A percentile compares a stretch with the other conserved stretches of the same genome.
These are phyloP conservation scores for Beroe forskalii DNA, from an alignment of 37 sponge, comb jelly and placozoan genomes.

Conservation along the genomic window DNA sequence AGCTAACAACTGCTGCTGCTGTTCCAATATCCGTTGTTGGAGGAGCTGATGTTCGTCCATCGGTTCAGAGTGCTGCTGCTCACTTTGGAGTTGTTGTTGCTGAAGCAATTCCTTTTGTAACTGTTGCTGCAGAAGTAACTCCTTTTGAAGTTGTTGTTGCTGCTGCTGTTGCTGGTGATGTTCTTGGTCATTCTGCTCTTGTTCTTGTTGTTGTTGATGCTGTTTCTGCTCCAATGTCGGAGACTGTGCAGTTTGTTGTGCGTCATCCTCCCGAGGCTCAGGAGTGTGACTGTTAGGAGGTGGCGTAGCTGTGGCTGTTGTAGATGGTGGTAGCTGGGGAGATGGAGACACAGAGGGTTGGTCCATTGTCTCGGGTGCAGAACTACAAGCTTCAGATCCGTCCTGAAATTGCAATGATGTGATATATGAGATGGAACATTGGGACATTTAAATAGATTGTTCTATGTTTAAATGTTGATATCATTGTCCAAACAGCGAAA, in stretches of 20 bases:
- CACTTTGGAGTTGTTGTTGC: not conserved
- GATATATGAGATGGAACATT: no score
- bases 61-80: not conserved
- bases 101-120: not conserved
- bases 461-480: no score
- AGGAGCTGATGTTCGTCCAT: not conserved
- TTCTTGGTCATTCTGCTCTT: not conserved
- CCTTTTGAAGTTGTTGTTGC: not conserved
- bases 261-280: not conserved
- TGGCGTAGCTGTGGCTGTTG: not conserved
- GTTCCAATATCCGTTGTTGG: not conserved
- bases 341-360: not conserved
- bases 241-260: not conserved
- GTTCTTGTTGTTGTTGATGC: not conserved
- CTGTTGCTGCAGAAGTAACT: not conserved
- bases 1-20: not conserved
- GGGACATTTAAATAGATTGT: no score
- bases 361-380: not conserved
- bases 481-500: no score
- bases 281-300: not conserved
- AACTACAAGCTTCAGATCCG: conserved; percentile 9
- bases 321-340: not conserved
- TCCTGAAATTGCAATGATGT: not conserved
- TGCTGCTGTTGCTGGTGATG: not conserved
- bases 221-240: not conserved